Evolutionary conservation across 2,797 vertebrate species (phyloP).

Genomic region (Anguilla megastoma): DNA sequence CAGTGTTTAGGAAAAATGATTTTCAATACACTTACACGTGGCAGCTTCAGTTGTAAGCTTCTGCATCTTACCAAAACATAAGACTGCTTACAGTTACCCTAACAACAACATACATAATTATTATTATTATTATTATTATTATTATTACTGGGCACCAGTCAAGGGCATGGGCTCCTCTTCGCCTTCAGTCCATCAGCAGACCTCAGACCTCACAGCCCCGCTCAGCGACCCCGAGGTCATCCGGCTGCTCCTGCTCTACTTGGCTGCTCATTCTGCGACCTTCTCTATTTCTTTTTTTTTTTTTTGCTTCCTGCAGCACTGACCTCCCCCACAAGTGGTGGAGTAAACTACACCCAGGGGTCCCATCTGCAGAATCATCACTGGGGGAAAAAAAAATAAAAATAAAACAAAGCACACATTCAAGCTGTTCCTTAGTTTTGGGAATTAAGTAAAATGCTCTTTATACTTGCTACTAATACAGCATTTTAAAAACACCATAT

Average conservation of each 20-base stretch:
- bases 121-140: too few relatives aligned
- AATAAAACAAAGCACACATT: background rate
- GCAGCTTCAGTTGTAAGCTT: slow-evolving; percentile 31
- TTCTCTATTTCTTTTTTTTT: background rate
- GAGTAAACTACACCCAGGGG: background rate
- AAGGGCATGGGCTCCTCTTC: background rate
- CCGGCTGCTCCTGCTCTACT: background rate
- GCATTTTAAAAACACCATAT: background rate
- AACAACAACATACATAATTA: background rate
- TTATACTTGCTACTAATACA: background rate
- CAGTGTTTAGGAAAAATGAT: slow-evolving; percentile 51
- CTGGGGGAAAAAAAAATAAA: background rate
- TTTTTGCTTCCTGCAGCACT: background rate
- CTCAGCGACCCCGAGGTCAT: background rate
- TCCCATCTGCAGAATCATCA: background rate
- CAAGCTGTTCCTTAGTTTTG: background rate
- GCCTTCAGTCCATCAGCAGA: slow-evolving; percentile 17
- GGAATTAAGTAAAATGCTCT: background rate
- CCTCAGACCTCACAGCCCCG: background rate
- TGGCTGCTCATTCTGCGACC: background rate
- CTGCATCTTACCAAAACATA: background rate
- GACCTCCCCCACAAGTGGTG: background rate
- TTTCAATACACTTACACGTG: slow-evolving; percentile 57
- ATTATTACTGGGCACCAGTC: background rate
- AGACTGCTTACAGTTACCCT: background rate